Evolutionary conservation across 1,140 invertebrate species (phyloP), one percentile per base, ranked within the genome.

Genomic region (Dryas iulia): DNA sequence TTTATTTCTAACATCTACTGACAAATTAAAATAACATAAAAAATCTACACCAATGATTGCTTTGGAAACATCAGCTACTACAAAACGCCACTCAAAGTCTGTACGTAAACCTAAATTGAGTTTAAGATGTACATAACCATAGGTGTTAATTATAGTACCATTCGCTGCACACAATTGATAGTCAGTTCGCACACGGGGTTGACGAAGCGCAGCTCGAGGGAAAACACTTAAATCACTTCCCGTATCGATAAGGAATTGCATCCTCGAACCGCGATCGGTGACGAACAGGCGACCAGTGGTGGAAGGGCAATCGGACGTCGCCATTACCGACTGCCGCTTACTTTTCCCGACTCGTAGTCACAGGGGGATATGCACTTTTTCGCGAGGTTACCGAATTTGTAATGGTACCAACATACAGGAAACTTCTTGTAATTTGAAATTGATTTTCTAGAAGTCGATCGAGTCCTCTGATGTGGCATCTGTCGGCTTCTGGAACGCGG

Each of bases 41-140:
- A 66, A 66, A 28, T 66, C 33, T 52, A 66, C 56, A 14, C 64
- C 63, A 24, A 58, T 66, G 10, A 66, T 66, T 14, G 63, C 47
- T 58, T 58, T 66, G 24, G 54, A 56, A 24, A 66, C 63, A 35
- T 66, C 54, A 39, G 63, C 63, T 57, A 69, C 28, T 35, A 66
- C 63, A 58, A 64, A 54, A 4, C 61, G 61, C 61, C 61, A 64
- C 5, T 24, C 33, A 56, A 65, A 65, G 4, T 56, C 31, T 28
- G 53, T 56, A 18, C 63, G 54, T 14, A 65, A 35, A 21, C 63
- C 63, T 39, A 58, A 39, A 39, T 65, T 56, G 14, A 58, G 24
- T 25, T 25, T 35, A 10, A 65, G 26, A 24, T 65, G 30, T 18
- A 57, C 6, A 56, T 56, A 57, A 12, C 63, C 63, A 39, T 33